Percentiles rank a stretch among this genome's conserved stretches.
Conservation (phyloP, 1,140 invertebrate genomes). For the Drosophila ogumai region DNA sequence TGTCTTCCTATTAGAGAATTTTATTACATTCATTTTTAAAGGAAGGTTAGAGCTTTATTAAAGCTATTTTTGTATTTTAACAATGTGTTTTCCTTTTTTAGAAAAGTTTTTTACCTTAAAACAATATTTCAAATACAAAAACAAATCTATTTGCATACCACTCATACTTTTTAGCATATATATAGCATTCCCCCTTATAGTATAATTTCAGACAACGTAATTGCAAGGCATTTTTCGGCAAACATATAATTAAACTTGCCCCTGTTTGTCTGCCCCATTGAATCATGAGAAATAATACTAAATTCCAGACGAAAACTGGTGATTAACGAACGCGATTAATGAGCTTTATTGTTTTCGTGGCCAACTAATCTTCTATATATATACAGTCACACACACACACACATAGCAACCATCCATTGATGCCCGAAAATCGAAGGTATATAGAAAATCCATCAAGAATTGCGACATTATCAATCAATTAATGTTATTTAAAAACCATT, state of each 20-base stretch:
- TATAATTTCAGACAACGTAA: conserved; percentile 22
- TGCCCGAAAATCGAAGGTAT: conserved; percentile 6
- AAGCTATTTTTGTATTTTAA: too few relatives aligned
- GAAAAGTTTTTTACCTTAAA: not conserved
- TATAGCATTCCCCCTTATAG: not conserved
- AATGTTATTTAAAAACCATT: conserved; percentile 74
- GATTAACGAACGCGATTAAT: conserved; percentile 30
- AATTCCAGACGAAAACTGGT: conserved; percentile 36
- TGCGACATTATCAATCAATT: conserved; percentile 59
- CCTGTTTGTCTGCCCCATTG: conserved; percentile 18
- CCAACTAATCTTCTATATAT: conserved; percentile 21
- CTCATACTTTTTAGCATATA: not conserved
- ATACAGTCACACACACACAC: not conserved
- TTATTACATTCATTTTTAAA: not conserved
- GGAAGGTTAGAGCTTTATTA: not conserved
- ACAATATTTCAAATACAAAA: not conserved
- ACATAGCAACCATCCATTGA: conserved; percentile 13
- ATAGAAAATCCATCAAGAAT: not conserved
- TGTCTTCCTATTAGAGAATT: not conserved
- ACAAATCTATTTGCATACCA: not conserved
- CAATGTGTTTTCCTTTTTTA: too few relatives aligned
- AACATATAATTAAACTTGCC: conserved; percentile 34
- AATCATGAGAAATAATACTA: conserved; percentile 34
- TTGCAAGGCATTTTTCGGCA: conserved; percentile 14
- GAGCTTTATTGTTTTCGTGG: conserved; percentile 27